Evolutionary conservation across 1,140 invertebrate species (phyloP).

Genomic region (Drosophila pseudoobscura): DNA sequence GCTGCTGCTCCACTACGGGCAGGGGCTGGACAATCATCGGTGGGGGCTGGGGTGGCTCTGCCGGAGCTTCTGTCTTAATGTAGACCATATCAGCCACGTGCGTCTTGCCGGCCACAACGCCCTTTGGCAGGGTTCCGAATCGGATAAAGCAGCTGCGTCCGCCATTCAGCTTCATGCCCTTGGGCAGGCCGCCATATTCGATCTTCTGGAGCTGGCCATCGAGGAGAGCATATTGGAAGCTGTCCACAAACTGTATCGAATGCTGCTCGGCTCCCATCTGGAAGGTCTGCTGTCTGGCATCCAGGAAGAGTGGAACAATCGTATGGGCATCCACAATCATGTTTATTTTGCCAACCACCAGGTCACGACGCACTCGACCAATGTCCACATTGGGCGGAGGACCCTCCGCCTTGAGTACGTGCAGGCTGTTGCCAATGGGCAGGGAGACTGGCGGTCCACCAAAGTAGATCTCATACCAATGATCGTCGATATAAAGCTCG

Average conservation of each 20-base stretch:
- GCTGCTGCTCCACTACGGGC: constrained; percentile 16
- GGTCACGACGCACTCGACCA: constrained; percentile 88
- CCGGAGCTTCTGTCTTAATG: constrained; percentile 82
- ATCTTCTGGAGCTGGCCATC: constrained; percentile 92
- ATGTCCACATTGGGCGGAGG: constrained; percentile 94
- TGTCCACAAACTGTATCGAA: constrained; percentile 91
- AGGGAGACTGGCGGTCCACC: constrained; percentile 93
- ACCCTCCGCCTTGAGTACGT: constrained; percentile 91
- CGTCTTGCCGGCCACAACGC: constrained; percentile 88
- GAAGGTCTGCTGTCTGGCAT: constrained; percentile 92
- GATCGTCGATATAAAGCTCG: constrained; percentile 94
- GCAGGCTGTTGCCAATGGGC: constrained; percentile 90
- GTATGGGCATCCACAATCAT: constrained; percentile 91
- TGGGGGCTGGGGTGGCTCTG: constrained; percentile 56
- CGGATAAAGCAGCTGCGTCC: constrained; percentile 93
- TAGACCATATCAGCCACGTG: constrained; percentile 88
- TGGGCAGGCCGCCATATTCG: constrained; percentile 96
- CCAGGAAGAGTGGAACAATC: constrained; percentile 92
- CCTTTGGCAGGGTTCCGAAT: constrained; percentile 91
- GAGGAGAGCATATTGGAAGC: constrained; percentile 90
- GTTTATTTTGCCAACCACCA: constrained; percentile 92
- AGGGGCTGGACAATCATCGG: constrained; percentile 44
- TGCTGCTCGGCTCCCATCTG: constrained; percentile 89
- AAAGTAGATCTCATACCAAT: constrained; percentile 95
- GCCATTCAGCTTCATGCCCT: constrained; percentile 91